Evolutionary conservation across 2,113 vertebrate species (phyloP), one percentile per base, ranked within the genome.

Genomic region (Pholis gunnellus): DNA sequence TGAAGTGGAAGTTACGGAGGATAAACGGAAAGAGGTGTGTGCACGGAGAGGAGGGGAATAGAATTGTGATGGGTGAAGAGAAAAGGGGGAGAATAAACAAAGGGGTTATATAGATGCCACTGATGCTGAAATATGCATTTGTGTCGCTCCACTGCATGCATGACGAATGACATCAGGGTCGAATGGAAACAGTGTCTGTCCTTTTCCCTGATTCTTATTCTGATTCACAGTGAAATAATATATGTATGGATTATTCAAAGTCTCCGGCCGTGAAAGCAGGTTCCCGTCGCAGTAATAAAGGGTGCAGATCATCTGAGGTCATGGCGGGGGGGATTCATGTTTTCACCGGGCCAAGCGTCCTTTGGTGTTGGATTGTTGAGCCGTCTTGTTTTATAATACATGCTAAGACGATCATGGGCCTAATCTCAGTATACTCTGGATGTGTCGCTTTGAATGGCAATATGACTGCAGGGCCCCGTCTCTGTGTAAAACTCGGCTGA

Each of bases 351-450:
- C 85, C 79, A 71, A 83, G 84, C 75, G 56, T 83, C 81, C 72
- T 87, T 86, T 86, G 82, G 75, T 85, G 86, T 78, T 83, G 82
- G 85, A 91, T 90, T 93, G 90, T 93, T 93, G 83, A 72, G 86
- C 87, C 64, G 63, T 90, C 91, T 91, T 93, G 89, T 87, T 91
- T 92, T 86, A 92, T 91, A 89, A 94, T 91, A 84, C 84, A 87
- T 83, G 88, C 86, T 92, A 93, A 92, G 48, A 93, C 81, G 89
- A 93, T 92, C 89, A 91, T 54, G 83, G 86, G 81, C 48, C 87
- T 94, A 93, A 93, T 92, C 93, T 90, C 84, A 91, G 72, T 67
- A 83, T 88, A 88, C 87, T 84, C 89, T 86, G 87, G 86, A 90
- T 90, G 89, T 88, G 89, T 85, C 72, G 80, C 88, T 87, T 84